Evolutionary conservation across 2,888 invertebrate genomes (phyloP), one percentile per base, ranked within the genome.

Genomic region (Spilarctia lutea): DNA sequence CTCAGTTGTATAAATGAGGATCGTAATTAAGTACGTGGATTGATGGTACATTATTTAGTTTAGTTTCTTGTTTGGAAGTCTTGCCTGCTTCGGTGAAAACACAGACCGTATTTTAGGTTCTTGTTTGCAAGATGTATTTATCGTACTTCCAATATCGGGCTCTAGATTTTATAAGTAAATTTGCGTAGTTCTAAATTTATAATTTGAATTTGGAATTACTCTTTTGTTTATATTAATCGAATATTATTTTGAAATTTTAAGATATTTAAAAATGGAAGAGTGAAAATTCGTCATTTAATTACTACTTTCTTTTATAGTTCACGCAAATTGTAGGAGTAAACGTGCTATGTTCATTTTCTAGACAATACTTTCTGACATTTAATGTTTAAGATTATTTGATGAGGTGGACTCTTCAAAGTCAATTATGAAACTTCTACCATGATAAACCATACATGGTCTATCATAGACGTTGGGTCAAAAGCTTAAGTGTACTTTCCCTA

Each of bases 1-100:
- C 76, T 80, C 73, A 78, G 79, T 75, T 82, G 82, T 78, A 82
- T 81, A 79, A 85, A 80, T 81, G 80, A 81, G 80, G 75, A 80
- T 79, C 81, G 85, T 89, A 89, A 90, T 90, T 85, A 87, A 86
- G 85, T 81, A 87, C 85, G 86, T 85, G 89, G 82, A 85, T 83
- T 81, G 86, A 86, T 85, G 85, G 79, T 81, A 82, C 83, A 82
- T 71, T 71, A 75, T 71, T 75, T 75, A 73, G 71, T 76, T 70
- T 63, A 42, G 72, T 75, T 63, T 70, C 60, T 70, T 71, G 75
- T 75, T 76, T 45, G 42, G 35, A 10, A 66, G 60, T 52, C 33
- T 73, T 73, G 48, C 27, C 65, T 16, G 24, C 45, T 35, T 71
- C 71, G 63, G 71, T 73, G 30, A 27, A 35, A 27, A 72, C 30